These are phyloP conservation scores for Taxidea taxus DNA, from an alignment of 2,113 vertebrate species.

Conservation along the genomic window DNA sequence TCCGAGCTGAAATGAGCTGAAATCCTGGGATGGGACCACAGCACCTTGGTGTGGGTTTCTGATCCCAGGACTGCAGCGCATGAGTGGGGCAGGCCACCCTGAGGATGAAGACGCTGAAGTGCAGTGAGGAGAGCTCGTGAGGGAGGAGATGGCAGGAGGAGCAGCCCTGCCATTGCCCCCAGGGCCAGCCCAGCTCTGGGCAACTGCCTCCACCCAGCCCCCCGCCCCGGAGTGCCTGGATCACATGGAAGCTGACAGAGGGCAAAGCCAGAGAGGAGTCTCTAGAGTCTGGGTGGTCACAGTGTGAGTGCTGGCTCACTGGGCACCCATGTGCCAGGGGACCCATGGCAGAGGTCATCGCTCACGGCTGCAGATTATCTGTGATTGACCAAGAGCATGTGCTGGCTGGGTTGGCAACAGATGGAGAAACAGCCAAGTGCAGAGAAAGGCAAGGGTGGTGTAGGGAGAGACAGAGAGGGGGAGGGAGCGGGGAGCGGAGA, in stretches of 20 bases:
- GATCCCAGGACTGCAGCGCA: background rate
- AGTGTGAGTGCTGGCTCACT: too few species aligned
- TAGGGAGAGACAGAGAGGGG: background rate
- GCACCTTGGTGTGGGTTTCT: background rate
- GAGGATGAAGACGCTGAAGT: background rate
- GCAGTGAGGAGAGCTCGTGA: background rate
- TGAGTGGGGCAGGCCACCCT: too few species aligned
- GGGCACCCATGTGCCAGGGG: background rate
- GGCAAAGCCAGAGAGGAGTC: background rate
- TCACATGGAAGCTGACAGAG: background rate
- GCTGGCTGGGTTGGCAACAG: background rate
- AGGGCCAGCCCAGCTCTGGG: background rate
- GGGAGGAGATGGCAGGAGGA: background rate
- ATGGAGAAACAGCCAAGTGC: background rate
- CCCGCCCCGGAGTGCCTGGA: background rate
- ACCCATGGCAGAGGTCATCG: accelerated
- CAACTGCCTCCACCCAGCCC: too few species aligned
- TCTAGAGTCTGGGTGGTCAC: background rate
- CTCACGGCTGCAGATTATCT: background rate
- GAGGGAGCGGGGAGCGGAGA: background rate
- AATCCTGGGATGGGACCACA: background rate
- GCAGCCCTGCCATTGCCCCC: background rate
- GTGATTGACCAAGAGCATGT: background rate
- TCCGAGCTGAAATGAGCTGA: background rate
- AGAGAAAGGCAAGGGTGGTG: background rate